These are phyloP conservation scores for Cosmia pyralina DNA, from an alignment of 2,888 invertebrate species.

Conservation along the genomic window DNA sequence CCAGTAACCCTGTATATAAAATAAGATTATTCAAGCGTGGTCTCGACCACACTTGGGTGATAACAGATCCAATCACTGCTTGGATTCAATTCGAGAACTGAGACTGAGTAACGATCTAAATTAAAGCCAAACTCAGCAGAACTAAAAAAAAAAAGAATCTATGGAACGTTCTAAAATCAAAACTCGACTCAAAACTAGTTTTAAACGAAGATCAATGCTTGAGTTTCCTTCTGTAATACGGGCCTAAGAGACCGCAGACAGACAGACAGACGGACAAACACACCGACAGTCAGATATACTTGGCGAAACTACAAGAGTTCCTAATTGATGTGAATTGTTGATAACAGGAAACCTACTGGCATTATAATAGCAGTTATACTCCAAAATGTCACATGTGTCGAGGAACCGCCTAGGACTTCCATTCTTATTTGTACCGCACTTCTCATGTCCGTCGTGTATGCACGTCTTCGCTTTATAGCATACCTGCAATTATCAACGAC, in stretches of 20 bases:
- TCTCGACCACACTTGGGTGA: too few relatives aligned
- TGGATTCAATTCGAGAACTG: too few relatives aligned
- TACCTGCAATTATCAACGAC: conserved; percentile 67
- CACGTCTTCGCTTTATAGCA: conserved; percentile 82
- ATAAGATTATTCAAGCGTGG: too few relatives aligned
- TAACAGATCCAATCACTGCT: too few relatives aligned
- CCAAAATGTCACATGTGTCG: conserved; percentile 82
- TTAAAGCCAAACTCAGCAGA: too few relatives aligned
- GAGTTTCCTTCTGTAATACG: too few relatives aligned
- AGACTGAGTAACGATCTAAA: too few relatives aligned
- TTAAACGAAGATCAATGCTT: too few relatives aligned
- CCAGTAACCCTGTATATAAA: too few relatives aligned
- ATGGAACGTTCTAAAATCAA: not conserved
- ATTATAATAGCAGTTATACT: conserved; percentile 80
- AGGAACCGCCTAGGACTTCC: conserved; percentile 75
- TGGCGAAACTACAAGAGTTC: not conserved
- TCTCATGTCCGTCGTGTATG: conserved; percentile 75
- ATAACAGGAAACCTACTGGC: conserved; percentile 68
- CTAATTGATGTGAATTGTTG: not conserved
- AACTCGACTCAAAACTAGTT: not conserved
- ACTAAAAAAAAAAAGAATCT: too few relatives aligned
- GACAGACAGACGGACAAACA: not conserved
- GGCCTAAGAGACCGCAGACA: not conserved
- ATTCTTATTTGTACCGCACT: conserved; percentile 73
- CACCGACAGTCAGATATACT: not conserved